A percentile compares a stretch with the other conserved stretches of the same genome.
Conservation (phyloP, 2,888 invertebrate species). For the Pyrochroa serraticornis region DNA sequence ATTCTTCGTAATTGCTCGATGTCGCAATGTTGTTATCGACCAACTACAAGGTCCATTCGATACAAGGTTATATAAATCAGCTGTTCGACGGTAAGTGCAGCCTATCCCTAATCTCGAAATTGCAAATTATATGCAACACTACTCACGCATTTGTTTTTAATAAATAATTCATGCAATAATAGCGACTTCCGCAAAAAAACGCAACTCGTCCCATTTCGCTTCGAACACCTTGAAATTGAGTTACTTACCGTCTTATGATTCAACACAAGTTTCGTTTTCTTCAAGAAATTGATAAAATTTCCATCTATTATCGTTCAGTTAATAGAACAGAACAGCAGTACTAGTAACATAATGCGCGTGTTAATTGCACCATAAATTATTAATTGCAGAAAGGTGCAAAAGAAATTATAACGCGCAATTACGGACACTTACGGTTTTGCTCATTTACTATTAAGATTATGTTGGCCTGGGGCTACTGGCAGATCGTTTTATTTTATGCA, state of each 20-base stretch:
- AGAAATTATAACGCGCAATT: not conserved
- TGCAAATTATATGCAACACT: slow-evolving; percentile 42
- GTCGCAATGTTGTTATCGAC: slow-evolving; percentile 27
- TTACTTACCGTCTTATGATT: not conserved
- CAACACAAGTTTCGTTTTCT: not conserved
- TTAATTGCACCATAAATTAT: slow-evolving; percentile 8
- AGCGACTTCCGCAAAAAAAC: slow-evolving; percentile 25
- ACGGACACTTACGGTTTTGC: no score
- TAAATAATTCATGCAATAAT: slow-evolving; percentile 30
- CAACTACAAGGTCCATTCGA: slow-evolving; percentile 33
- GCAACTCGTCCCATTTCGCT: not conserved
- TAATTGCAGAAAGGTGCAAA: not conserved
- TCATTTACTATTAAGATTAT: not conserved
- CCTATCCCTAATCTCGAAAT: slow-evolving; percentile 45
- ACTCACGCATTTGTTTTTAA: slow-evolving; percentile 27
- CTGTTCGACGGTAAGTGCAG: slow-evolving; percentile 43
- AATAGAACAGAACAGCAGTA: not conserved
- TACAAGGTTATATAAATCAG: slow-evolving; percentile 48
- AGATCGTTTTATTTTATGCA: no score
- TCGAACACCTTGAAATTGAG: not conserved
- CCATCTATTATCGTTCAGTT: not conserved
- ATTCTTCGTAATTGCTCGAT: slow-evolving; percentile 11
- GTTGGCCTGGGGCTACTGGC: not conserved
- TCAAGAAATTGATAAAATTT: not conserved
- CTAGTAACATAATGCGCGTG: not conserved